Conservation (phyloP, 2,797 vertebrate species). For the Ceyx erithaca region DNA sequence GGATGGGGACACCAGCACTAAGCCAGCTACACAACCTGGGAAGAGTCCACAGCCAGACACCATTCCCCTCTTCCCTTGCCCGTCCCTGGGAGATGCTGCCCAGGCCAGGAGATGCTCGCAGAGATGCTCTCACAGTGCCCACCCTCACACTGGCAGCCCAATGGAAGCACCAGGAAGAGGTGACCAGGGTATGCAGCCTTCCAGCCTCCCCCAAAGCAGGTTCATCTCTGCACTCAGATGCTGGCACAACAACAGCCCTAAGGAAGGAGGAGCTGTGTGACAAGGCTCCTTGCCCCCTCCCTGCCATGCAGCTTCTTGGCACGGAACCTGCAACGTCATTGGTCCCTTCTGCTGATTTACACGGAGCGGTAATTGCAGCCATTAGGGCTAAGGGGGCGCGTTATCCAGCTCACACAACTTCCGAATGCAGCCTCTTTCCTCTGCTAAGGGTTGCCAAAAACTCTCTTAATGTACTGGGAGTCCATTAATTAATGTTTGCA, state of each 20-base stretch:
- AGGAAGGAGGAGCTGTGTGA: not conserved
- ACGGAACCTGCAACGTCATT: fast-evolving
- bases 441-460: not conserved
- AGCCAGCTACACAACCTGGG: not conserved
- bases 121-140: not conserved
- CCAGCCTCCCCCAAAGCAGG: not conserved
- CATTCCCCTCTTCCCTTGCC: not conserved
- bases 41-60: not conserved
- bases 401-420: fast-evolving
- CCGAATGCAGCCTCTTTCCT: fast-evolving
- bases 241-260: not conserved
- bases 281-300: not conserved
- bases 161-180: not conserved
- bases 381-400: fast-evolving
- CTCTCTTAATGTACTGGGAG: not conserved
- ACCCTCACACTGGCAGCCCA: not conserved
- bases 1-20: fast-evolving
- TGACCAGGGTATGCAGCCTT: not conserved
- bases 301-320: not conserved
- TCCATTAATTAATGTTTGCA: not conserved
- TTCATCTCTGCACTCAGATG: fast-evolving
- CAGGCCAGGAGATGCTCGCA: not conserved
- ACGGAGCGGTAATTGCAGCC: fast-evolving
- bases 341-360: not conserved
- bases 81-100: not conserved